phyloP scores from a whole-genome alignment of 2,888 invertebrate genomes.

The Sinopyrophorus schimmeli region DNA sequence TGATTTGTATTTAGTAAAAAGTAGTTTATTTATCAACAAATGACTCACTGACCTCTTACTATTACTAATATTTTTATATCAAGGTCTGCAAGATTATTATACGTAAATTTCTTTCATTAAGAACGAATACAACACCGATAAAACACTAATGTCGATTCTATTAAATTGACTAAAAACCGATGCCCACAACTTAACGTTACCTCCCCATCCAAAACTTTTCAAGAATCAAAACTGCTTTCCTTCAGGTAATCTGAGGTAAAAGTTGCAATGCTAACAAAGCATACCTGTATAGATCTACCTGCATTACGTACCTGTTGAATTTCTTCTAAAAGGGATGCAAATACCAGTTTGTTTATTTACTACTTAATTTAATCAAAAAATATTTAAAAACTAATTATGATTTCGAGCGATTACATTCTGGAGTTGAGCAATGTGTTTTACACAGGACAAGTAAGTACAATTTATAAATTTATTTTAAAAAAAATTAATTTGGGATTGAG shows the following conservation, averaged over 20 bases:
- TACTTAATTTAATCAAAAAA: neutral
- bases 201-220: too few relatives aligned
- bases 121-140: too few relatives aligned
- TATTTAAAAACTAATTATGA: conserved; percentile 65
- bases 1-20: too few relatives aligned
- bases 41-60: too few relatives aligned
- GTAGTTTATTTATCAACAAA: too few relatives aligned
- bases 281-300: conserved; percentile 12
- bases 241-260: conserved; percentile 14
- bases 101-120: too few relatives aligned
- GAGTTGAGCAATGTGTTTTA: conserved; percentile 88
- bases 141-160: too few relatives aligned
- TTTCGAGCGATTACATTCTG: conserved; percentile 81
- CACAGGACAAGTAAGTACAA: conserved; percentile 75
- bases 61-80: too few relatives aligned
- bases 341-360: too few relatives aligned
- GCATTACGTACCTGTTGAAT: conserved; percentile 9
- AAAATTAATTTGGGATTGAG: neutral
- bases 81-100: too few relatives aligned
- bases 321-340: too few relatives aligned
- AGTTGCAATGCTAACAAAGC: conserved; percentile 16
- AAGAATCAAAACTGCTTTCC: conserved; percentile 21
- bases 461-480: neutral
- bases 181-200: conserved; percentile 1
- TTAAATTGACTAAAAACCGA: too few relatives aligned